Evolutionary conservation across 2,797 vertebrate species (phyloP).

Genomic region (Pyrocephalus nanus): DNA sequence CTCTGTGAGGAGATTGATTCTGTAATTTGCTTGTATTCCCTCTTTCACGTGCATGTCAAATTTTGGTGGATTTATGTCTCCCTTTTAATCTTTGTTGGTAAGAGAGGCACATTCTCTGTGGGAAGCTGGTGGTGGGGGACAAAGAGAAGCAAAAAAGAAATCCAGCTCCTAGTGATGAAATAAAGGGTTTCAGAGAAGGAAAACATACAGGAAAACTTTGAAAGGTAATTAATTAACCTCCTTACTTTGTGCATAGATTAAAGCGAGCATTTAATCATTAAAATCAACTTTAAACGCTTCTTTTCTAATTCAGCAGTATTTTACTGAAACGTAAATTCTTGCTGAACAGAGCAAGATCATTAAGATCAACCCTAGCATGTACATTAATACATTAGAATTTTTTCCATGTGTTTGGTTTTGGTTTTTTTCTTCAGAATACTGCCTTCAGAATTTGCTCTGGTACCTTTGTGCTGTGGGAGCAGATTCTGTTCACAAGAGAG

Average conservation of each 20-base stretch:
- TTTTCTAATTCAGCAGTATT: background rate
- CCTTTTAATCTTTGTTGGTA: background rate
- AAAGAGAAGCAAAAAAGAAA: background rate
- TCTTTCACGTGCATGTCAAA: background rate
- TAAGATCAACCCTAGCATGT: background rate
- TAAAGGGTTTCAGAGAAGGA: background rate
- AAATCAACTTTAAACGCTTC: background rate
- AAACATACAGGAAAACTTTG: background rate
- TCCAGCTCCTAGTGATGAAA: background rate
- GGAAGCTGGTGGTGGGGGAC: background rate
- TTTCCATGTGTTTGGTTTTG: background rate
- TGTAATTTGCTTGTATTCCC: slow-evolving; percentile 12
- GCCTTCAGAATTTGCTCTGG: background rate
- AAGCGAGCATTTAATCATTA: background rate
- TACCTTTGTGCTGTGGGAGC: background rate
- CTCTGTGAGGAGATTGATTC: background rate
- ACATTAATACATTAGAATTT: background rate
- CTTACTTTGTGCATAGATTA: background rate
- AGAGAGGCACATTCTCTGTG: background rate
- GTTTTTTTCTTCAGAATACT: background rate
- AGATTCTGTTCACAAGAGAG: background rate
- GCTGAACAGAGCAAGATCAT: background rate
- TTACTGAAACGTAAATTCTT: background rate
- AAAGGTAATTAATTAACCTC: background rate
- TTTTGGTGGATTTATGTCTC: slow-evolving; percentile 16